Evolutionary conservation across 2,797 vertebrate species (phyloP), one percentile per base, ranked within the genome.

Genomic region (Gobio occitaniae): DNA sequence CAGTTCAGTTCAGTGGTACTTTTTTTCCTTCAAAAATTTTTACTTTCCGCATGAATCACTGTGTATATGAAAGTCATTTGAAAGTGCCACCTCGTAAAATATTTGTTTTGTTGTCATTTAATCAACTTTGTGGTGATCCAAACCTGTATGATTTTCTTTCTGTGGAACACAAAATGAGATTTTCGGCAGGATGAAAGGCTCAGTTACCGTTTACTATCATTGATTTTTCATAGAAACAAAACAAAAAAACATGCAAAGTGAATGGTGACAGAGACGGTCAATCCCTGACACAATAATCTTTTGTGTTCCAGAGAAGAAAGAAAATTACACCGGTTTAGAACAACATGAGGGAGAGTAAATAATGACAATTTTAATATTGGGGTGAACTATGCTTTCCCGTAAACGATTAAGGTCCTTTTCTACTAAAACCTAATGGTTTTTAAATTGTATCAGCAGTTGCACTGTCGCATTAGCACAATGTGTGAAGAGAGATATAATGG

Each of bases 371-470:
- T 56, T 15, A 3, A 76, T 76, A 56, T 76, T 36, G 17, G 10
- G 48, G 10, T 75, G 17, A 56, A 38, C 6, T 8, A 12, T 1
- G 3, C 3, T 56, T 6, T 56, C 17, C 72, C 38, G 29, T 68
- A 36, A 41, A 44, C 6, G 4, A 17, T 47, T 12, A 59, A 81
- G 54, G 29, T 47, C 15, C 36, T 29, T 71, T 16, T 59, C 15
- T 81, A 61, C 54, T 59, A 32, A 65, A 83, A 66, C 59, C 71
- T 54, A 75, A 76, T 76, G 81, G 29, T 50, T 65, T 65, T 38
- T 50, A 66, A 83, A 66, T 83, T 9, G 44, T 66, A 76, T 76
- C 71, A 76, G 44, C 19, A 82, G 69, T 82, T 70, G 50, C 52
- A 54, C 15, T 52, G 15, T 50, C 29, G 36, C 63, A 80, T 80